Evolutionary conservation across 2,113 vertebrate species (phyloP), one percentile per base, ranked within the genome.

Genomic region (Collichthys lucidus): DNA sequence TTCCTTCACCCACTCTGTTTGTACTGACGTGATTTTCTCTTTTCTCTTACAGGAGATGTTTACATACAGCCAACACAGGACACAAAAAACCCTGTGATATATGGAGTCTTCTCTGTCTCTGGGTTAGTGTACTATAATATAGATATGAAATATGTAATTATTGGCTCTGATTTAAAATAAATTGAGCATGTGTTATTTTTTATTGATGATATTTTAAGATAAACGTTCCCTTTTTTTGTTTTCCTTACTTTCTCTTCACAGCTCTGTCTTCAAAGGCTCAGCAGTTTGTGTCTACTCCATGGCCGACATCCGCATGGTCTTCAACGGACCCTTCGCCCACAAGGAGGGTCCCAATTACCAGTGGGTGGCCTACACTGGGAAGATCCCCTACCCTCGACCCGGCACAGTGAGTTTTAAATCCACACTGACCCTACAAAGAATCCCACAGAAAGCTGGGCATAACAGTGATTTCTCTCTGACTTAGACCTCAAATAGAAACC

Each of bases 311-410:
- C 97, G 98, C 80, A 98, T 98, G 97, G 98, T 99, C 85, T 99
- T 99, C 95, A 99, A 99, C 0, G 98, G 98, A 62, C 98, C 98
- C 20, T 99, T 99, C 3, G 98, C 98, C 0, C 98, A 99, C 94
- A 99, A 99, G 83, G 98, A 99, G 74, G 98, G 98, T 56, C 98
- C 98, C 86, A 98, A 97, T 94, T 99, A 99, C 92, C 98, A 99
- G 91, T 99, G 97, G 98, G 97, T 99, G 95, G 97, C 98, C 78
- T 99, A 97, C 92, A 96, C 96, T 0, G 98, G 98, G 81, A 99
- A 99, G 94, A 99, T 99, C 95, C 98, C 98, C 9, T 99, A 99
- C 76, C 98, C 98, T 29, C 95, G 98, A 8, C 98, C 98, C 0
- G 98, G 98, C 93, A 99, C 98, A 0, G 98, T 99, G 84, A 96